Evolutionary conservation across 1,140 invertebrate species (phyloP), one percentile per base, ranked within the genome.

Genomic region (Camponotus pennsylvanicus): DNA sequence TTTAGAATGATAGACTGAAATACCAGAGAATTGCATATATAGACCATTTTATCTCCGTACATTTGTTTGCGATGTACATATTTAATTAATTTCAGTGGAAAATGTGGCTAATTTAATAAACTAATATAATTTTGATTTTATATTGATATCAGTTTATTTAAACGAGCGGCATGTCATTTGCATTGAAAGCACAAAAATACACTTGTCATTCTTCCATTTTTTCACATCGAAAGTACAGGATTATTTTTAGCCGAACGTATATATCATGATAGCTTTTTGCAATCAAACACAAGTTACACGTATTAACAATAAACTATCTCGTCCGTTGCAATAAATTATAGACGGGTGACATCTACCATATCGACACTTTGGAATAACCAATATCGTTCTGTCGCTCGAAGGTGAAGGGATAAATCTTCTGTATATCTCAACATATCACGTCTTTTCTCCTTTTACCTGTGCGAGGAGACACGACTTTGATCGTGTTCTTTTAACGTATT

Each of bases 321-420:
- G 55, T 75, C 40, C 8, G 37, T 75, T 45, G 67, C 27, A 45
- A 82, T 89, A 89, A 89, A 89, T 89, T 78, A 63, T 57, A 52
- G 49, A 32, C n/a, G n/a, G 34, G 66, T 49, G 67, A 45, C 71
- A 32, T 57, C 55, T 79, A 69, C 64, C 64, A 67, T 83, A 83
- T 83, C 79, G 79, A 82, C 55, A 83, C 79, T 83, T 75, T 37
- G 40, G 55, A 73, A 83, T 83, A 83, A 83, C 79, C 79, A 75
- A 83, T 83, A 82, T 82, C 67, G 79, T 59, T 73, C 79, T 73
- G 52, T 82, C 79, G 79, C 67, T 71, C 45, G 52, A 18, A 82
- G 67, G 49, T 59, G 55, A 82, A 70, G 61, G 79, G 37, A 82
- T 82, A 82, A 82, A 82, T 82, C 79, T 82, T 82, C 18, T 27